Evolutionary conservation across 2,113 vertebrate genomes (phyloP), one percentile per base, ranked within the genome.

Genomic region (Ranitomeya variabilis): DNA sequence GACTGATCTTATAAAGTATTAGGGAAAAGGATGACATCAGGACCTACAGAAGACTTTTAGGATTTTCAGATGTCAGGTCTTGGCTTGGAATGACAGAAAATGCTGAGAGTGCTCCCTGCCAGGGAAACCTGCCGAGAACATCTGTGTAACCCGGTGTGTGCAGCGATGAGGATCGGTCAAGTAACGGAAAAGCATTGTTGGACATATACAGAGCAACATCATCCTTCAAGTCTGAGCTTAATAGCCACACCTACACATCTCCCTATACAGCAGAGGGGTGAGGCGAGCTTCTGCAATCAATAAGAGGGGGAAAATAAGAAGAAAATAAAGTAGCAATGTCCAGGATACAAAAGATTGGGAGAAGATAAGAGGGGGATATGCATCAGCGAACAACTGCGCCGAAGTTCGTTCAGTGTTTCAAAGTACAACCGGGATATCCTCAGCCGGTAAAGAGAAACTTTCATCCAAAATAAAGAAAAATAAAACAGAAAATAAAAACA

Each of bases 91-190:
- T 89, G 87, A 89, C 87, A 89, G 87, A 89, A 69, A 89, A 73
- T 15, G 80, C 80, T 19, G 26, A 78, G 60, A 62, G 67, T 19
- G 55, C 69, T 79, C n/a, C 19, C 62, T 89, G 87, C 82, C 87
- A 89, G 87, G 87, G 80, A 89, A 89, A 85, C 87, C 87, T 89
- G 87, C 87, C 87, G 87, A 89, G 87, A 84, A 85, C 87, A 89
- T 89, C 87, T 89, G 87, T 79, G 82, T 79, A 79, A 79, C 82
- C 87, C 71, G 73, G 80, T 88, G 87, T 85, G 87, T 89, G 57
- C 55, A 88, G 59, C 51, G 7, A 62, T 89, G 62, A 45, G 55
- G 60, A 26, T 69, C 87, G 52, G 57, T 85, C 73, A 85, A 89
- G 73, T 12, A 89, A 64, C 74, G 81, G 81, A 89, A 84, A 76